Percentiles rank a stretch among this genome's conserved stretches.
Evolutionary conservation across 2,888 invertebrate genomes (phyloP).

Genomic region (Lepidochitona cinerea): DNA sequence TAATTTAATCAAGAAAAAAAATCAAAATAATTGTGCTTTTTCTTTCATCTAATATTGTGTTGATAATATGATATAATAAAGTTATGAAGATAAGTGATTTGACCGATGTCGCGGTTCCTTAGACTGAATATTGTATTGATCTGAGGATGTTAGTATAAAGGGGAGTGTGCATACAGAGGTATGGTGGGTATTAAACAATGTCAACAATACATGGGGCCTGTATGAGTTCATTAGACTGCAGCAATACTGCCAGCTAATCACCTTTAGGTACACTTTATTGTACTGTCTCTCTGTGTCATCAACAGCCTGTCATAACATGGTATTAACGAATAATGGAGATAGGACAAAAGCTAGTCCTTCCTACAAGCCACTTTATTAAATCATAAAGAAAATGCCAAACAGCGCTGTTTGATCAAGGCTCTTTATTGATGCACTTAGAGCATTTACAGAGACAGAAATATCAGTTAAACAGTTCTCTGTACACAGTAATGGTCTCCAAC

Average conservation of each 20-base stretch:
- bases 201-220: neutral
- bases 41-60: too few relatives aligned
- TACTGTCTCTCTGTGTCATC: neutral
- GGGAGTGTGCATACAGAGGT: neutral
- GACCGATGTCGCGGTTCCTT: too few relatives aligned
- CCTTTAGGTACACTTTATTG: neutral
- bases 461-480: too few relatives aligned
- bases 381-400: neutral
- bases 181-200: neutral
- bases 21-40: too few relatives aligned
- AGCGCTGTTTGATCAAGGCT: neutral
- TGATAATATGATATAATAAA: too few relatives aligned
- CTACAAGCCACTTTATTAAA: neutral
- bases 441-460: too few relatives aligned
- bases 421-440: too few relatives aligned
- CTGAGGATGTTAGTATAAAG: neutral
- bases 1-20: too few relatives aligned
- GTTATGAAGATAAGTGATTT: too few relatives aligned
- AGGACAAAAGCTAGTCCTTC: neutral
- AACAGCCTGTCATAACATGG: neutral
- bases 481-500: too few relatives aligned
- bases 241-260: neutral
- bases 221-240: too few relatives aligned
- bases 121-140: too few relatives aligned
- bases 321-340: neutral